Base-by-base conservation (phyloP, 2,888 invertebrate genomes). In the Horisme vitalbata region DNA sequence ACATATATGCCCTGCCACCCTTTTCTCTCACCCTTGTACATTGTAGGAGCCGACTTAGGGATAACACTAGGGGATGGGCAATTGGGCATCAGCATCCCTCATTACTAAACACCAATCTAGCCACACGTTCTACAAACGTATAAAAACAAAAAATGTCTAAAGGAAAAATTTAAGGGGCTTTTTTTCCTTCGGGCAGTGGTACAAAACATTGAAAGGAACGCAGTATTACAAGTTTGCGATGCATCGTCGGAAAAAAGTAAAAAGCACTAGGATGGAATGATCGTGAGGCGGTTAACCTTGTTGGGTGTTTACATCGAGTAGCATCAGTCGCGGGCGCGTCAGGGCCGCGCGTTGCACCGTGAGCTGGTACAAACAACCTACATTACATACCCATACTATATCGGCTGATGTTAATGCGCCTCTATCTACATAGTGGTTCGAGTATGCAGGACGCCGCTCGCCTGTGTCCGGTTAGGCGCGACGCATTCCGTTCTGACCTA, bases 271-370 rank as follows among this genome's bases (percentile, higher is more conserved):
- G 68, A 68, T 61, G 59, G 60, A 59, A 63, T 61, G 67, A 64
- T 61, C 63, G 68, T 67, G 67, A 77, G 79, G 79, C 80, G 68
- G 75, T 79, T 83, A 83, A 86, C 86, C 86, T 87, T 87, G 85
- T 71, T 64, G 63, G 70, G 61, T 85, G 84, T 86, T 85, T 83
- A 84, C 78, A 72, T 75, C 71, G 71, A 60, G 58, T 64, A 65
- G 76, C 77, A 69, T 73, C 75, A 78, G 79, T 75, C 75, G 77
- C 79, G 70, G 71, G 67, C 79, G 73, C 80, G 76, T 79, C 86
- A 83, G 65, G 84, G 83, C 77, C 84, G 83, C 80, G 58, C 84
- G 68, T 71, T 82, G 83, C 82, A 81, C 76, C 61, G 68, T 57
- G 61, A 37, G 23, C 61, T 66, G 75, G 69, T 77, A 77, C 79